A percentile compares a stretch with the other conserved stretches of the same genome.
These are phyloP conservation scores for Danio choprae DNA, from an alignment of 2,797 vertebrate species.

Conservation along the genomic window DNA sequence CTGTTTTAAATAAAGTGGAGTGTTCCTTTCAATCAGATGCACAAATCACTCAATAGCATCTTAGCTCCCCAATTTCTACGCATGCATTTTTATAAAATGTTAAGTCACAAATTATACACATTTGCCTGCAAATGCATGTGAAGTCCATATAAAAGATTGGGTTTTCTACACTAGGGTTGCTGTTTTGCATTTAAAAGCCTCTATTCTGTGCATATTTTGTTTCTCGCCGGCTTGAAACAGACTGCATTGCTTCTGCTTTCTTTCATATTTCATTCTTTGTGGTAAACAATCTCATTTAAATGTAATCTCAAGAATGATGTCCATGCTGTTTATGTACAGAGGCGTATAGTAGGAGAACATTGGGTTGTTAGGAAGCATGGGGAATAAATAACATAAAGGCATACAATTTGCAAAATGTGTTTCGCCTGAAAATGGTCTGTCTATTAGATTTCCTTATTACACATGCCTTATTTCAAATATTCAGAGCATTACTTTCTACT, in stretches of 20 bases:
- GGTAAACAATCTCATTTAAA: conserved; percentile 35
- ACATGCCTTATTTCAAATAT: neutral
- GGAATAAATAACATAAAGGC: neutral
- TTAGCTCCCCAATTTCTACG: conserved; percentile 2
- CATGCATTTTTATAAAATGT: neutral
- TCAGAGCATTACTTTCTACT: neutral
- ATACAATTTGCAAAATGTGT: neutral
- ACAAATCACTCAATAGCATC: conserved; percentile 3
- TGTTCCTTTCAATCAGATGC: neutral
- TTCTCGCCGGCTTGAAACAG: neutral
- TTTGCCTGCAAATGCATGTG: neutral
- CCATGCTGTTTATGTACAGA: neutral
- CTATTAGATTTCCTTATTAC: neutral
- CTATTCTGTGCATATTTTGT: neutral
- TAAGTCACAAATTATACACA: conserved; percentile 11
- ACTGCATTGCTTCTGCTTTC: conserved; percentile 1
- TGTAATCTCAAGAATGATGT: conserved; percentile 19
- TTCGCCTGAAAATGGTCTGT: neutral
- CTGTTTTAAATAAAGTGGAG: too few species aligned
- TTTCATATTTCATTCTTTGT: conserved; percentile 27
- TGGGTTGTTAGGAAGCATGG: conserved; percentile 5
- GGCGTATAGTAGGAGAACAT: neutral
- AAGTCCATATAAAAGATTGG: neutral
- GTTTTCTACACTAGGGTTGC: neutral
- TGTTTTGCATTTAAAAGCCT: conserved; percentile 25